Base-by-base conservation (phyloP, 2,797 vertebrate species). In the Lerista edwardsae region DNA sequence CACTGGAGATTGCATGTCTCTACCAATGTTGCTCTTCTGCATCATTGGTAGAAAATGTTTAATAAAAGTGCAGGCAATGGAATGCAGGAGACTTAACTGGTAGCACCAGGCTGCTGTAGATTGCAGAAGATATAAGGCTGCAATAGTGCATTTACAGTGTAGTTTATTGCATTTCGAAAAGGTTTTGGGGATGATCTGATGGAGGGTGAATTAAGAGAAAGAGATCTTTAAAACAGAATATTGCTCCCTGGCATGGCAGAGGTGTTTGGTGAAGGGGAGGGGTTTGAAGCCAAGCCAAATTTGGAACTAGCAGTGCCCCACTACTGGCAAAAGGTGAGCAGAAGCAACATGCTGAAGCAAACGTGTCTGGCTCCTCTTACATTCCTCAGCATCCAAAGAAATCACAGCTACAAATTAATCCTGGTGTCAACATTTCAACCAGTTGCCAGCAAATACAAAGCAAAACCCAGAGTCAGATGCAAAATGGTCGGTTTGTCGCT, bases 321-420 rank as follows among this genome's bases (percentile, higher is more conserved):
- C 17, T 62, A 74, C n/a, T 29, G 51, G 82, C 81, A 72, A 17
- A 0, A 1, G 4, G 31, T 39, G 36, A 67, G 4, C 39, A 88
- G 62, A 77, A 64, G 64, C n/a, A 80, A 82, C 59, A 65, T 2
- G 11, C 72, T 78, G 25, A 77, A 55, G 11, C 78, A 65, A 68
- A 5, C 75, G 69, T 10, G 39, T 67, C 79, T 88, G 75, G 64
- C 77, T 74, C 84, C 47, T 0, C 0, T 82, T 41, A 89, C 5
- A 88, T 75, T 44, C 79, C n/a, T 73, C 3, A 23, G 57, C 14
- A 31, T 83, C 73, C 87, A 85, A 89, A 57, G 82, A 91, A 86
- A 91, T 76, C 59, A 73, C 73, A 84, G 88, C 19, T 64, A 82
- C 82, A 83, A 89, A 90, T 88, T 75, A 90, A 87, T 80, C 79